Base-by-base conservation (phyloP, 30 jellyfish, hydroid and myxozoan genomes). In the Aurelia sp. region DNA sequence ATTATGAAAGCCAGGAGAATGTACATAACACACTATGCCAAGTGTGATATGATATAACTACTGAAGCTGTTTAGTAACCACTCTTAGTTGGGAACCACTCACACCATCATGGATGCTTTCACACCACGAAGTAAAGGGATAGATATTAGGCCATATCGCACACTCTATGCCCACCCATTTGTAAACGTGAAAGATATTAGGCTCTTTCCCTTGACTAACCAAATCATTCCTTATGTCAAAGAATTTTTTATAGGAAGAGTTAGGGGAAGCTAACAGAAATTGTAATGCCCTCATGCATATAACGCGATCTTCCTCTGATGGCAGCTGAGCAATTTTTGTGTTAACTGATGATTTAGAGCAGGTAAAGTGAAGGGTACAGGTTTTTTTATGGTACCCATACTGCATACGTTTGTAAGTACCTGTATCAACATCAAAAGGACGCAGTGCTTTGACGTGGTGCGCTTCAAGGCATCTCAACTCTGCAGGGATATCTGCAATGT, bases 331-430 rank as follows among this genome's bases (percentile, higher is more conserved):
- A 3, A 68, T 68, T 68, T 68, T 68, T 3, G 23, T 60, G 4
- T 23, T 7, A 20, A 68, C 79, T 22, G 79, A 37, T 22, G 15
- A 23, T 13, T 22, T 60, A 5, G 81, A 70, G 64, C 81, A 70
- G 6, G 64, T 37, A 19, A 70, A 62, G 10, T 20, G 20, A 4
- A 70, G 64, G 6, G 41, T 18, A 30, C 67, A 69, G 6, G 81
- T 40, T 70, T 70, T 70, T 62, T 41, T 77, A 20, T 82, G 18
- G 35, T 77, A 77, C 19, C 88, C 88, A 62, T 77, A 33, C 40
- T 62, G 60, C 55, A 16, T 44, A 9, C 35, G 23, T 15, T 48
- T 27, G 33, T 27, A 27, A 27, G 33, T 27, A 27, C 33, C 33
- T 27, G 33, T 27, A 27, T 27, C 33, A 50, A 19, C 31, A 9